Evolutionary conservation across 2,113 vertebrate species (phyloP), one percentile per base, ranked within the genome.

Genomic region (Pollimyrus isidori): DNA sequence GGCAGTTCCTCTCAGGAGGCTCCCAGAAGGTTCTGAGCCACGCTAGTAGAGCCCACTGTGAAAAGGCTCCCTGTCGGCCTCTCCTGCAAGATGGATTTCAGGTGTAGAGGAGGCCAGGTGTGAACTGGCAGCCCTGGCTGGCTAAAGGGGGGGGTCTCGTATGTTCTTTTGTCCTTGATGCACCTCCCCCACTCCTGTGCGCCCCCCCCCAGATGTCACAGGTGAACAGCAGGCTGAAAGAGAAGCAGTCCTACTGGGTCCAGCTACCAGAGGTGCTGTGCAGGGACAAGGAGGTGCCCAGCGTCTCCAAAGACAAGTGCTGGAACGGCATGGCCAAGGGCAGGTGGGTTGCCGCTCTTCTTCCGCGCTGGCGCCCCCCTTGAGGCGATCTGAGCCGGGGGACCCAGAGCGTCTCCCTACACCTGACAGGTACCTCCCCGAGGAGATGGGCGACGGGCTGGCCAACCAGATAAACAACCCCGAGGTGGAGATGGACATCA

Each of bases 391-490:
- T 69, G 62, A 9, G 6, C 4, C 4, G 6, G 82, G 23, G 9
- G 23, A 84, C 21, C 80, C 9, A 7, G 80, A 6, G 7, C 7
- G 39, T 48, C 42, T 83, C 80, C 80, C 30, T 23, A 10, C 6
- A 9, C 0, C 86, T 11, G 86, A 9, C 92, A 99, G 98, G 90
- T 99, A 99, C 92, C 96, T 99, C 39, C 98, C 98, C 0, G 98
- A 99, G 89, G 96, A 98, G 92, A 99, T 99, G 97, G 98, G 97
- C 0, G 97, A 98, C 0, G 98, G 98, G 48, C 93, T 99, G 89
- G 98, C 98, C 92, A 99, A 96, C 94, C 98, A 99, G 94, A 99
- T 99, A 88, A 99, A 99, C 94, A 99, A 99, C 93, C 98, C 98
- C 0, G 98, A 99, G 87, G 98, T 99, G 92, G 98, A 99, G 90